These are phyloP conservation scores for Anthopleura xanthogrammica DNA, from an alignment of 92 coral and sea anemone genomes.

Conservation along the genomic window DNA sequence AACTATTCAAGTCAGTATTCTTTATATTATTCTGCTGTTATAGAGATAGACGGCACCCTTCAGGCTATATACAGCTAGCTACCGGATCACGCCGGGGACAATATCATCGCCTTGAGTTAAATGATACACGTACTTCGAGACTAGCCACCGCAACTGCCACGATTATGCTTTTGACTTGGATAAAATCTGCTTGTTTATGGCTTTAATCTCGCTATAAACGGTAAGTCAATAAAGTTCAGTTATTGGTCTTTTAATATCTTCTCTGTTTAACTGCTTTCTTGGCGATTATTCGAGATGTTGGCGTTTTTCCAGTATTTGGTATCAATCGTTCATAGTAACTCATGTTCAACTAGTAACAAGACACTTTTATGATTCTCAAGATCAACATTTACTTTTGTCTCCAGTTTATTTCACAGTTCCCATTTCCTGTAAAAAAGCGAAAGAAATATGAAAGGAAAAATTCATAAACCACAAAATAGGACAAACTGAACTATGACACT, in stretches of 20 bases:
- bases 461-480: background rate
- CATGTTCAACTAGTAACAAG: too few relatives aligned
- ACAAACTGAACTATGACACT: background rate
- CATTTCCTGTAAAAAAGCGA: too few relatives aligned
- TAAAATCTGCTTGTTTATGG: background rate
- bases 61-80: background rate
- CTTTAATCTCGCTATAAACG: background rate
- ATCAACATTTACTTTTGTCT: too few relatives aligned
- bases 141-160: background rate
- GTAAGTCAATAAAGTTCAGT: background rate
- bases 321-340: too few relatives aligned
- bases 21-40: background rate
- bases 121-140: background rate
- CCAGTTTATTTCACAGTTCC: too few relatives aligned
- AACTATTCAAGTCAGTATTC: background rate
- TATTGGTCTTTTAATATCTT: background rate
- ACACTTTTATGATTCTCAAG: background rate
- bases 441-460: background rate
- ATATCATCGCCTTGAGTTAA: background rate
- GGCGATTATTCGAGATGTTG: background rate
- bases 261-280: background rate
- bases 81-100: background rate
- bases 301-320: background rate
- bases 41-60: background rate
- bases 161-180: background rate